Conservation (phyloP, 2,797 vertebrate genomes). For the Ciconia nigra region DNA sequence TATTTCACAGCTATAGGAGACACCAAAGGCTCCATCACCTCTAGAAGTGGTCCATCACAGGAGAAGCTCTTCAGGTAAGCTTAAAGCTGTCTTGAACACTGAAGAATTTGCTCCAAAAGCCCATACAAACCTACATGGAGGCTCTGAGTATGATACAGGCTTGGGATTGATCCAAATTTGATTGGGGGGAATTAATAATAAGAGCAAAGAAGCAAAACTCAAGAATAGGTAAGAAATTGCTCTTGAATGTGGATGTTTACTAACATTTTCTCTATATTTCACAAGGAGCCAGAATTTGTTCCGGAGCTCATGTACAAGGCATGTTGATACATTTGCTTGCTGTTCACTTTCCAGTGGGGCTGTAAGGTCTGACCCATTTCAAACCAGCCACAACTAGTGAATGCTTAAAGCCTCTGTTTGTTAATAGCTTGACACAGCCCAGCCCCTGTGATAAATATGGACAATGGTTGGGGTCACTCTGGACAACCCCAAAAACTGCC, state of each 20-base stretch:
- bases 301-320: background rate
- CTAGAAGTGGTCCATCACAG: background rate
- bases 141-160: background rate
- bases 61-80: constrained; percentile 29
- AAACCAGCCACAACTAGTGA: background rate
- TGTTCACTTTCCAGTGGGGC: background rate
- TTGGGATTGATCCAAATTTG: background rate
- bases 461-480: background rate
- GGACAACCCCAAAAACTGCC: background rate
- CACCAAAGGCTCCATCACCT: background rate
- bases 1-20: constrained; percentile 14
- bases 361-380: background rate
- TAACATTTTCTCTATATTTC: background rate
- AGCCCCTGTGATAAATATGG: background rate
- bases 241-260: background rate
- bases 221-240: background rate
- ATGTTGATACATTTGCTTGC: background rate
- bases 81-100: background rate
- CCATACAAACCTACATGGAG: background rate
- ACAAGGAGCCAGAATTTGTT: background rate
- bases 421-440: background rate
- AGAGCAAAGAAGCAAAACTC: background rate
- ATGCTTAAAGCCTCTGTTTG: background rate
- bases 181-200: background rate
- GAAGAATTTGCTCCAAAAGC: background rate